These are phyloP conservation scores for Gnathonemus longibarbis DNA, from an alignment of 2,113 vertebrate genomes.

Conservation along the genomic window DNA sequence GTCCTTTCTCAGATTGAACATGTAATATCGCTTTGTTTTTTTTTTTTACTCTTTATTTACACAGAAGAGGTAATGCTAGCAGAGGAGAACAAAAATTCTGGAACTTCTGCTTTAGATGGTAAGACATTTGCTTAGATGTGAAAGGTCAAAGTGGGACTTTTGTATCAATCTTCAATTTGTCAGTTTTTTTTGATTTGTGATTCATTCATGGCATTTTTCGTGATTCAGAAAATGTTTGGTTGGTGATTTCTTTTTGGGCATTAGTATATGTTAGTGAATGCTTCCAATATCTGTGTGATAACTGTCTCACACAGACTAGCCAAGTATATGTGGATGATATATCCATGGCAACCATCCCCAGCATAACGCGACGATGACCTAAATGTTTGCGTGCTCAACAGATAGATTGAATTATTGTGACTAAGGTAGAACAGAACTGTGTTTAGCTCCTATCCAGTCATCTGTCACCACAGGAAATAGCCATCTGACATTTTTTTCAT, in stretches of 20 bases:
- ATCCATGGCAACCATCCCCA: not conserved
- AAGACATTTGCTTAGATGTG: constrained; percentile 42
- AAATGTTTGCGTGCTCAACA: not conserved
- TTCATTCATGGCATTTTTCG: not conserved
- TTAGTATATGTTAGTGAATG: not conserved
- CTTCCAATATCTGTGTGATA: not conserved
- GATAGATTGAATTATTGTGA: not conserved
- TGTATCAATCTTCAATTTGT: not conserved
- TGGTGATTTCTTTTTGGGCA: not conserved
- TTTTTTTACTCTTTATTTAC: constrained; percentile 25
- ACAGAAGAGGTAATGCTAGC: constrained; percentile 98
- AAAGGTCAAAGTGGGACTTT: not conserved
- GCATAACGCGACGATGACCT: not conserved
- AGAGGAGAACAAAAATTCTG: constrained; percentile 96
- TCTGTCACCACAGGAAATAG: not conserved
- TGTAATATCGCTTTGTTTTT: constrained; percentile 13
- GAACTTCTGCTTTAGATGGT: constrained; percentile 94
- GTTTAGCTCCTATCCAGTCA: not conserved
- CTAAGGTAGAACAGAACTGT: not conserved
- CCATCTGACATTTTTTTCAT: not conserved
- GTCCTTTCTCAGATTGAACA: not conserved
- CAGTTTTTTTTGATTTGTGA: not conserved
- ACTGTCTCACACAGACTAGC: not conserved
- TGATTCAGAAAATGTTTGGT: not conserved
- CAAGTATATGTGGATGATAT: not conserved